Conservation (phyloP, 2,113 vertebrate species). For the Cyrtonyx montezumae region DNA sequence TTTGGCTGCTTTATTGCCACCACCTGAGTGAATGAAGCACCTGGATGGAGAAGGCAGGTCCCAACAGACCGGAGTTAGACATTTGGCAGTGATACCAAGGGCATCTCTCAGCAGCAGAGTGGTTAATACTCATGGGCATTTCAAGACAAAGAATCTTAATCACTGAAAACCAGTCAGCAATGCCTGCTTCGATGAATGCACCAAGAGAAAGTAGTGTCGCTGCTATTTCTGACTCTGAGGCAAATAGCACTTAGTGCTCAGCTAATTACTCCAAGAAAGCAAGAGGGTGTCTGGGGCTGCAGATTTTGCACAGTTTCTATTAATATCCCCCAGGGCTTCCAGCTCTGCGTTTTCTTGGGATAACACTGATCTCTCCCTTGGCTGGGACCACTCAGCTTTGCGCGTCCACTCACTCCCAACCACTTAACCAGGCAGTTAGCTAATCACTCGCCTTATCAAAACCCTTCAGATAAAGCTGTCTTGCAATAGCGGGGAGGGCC, state of each 20-base stretch:
- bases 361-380: neutral
- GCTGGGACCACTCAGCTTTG: neutral
- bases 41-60: conserved; percentile 67
- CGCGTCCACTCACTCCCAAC: neutral
- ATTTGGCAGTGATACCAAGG: conserved; percentile 7
- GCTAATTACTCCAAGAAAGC: conserved; percentile 45
- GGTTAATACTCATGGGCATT: conserved; percentile 33
- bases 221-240: conserved; percentile 48
- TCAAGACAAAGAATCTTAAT: conserved; percentile 21
- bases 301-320: conserved; percentile 45
- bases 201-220: neutral
- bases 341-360: conserved; percentile 23
- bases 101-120: conserved; percentile 53
- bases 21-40: conserved; percentile 34
- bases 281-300: conserved; percentile 42
- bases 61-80: conserved; percentile 53
- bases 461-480: conserved; percentile 24
- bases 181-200: neutral
- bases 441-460: conserved; percentile 46
- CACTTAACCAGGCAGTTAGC: conserved; percentile 30
- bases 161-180: neutral
- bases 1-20: conserved; percentile 59
- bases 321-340: conserved; percentile 36
- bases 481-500: neutral
- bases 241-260: conserved; percentile 39